A percentile compares a stretch with the other conserved stretches of the same genome.
Evolutionary conservation across 2,888 invertebrate genomes (phyloP).

Genomic region (Ashinkailepas kermadecensis): DNA sequence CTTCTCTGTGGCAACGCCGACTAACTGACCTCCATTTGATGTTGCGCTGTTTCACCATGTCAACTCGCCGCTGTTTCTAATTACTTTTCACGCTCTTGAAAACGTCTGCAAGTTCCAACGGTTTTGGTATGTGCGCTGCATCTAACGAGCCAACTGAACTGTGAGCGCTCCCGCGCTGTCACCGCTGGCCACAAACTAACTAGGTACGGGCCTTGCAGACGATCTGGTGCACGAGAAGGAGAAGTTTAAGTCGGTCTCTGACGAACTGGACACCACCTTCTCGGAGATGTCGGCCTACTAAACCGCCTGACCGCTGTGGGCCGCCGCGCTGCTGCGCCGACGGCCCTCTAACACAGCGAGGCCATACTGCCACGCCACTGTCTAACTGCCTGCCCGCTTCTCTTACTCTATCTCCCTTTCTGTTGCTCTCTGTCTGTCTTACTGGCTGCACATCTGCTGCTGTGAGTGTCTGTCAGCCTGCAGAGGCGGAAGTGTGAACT

Average conservation of each 20-base stretch:
- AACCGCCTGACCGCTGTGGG: constrained; percentile 40
- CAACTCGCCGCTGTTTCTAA: too few species aligned
- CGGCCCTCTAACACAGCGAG: too few species aligned
- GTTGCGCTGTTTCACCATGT: too few species aligned
- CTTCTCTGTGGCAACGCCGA: too few species aligned
- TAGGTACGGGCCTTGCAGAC: constrained; percentile 52
- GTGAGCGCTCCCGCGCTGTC: not conserved
- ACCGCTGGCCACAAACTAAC: not conserved
- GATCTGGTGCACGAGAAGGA: constrained; percentile 74
- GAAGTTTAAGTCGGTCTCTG: constrained; percentile 93
- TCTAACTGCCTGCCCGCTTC: not conserved
- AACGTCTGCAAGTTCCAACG: too few species aligned
- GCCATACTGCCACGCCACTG: not conserved
- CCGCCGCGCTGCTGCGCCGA: not conserved
- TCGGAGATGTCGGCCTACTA: constrained; percentile 95
- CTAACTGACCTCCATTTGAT: too few species aligned
- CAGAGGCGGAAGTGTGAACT: not conserved
- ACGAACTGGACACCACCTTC: constrained; percentile 94
- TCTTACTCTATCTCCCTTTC: not conserved
- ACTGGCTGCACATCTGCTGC: constrained; percentile 24
- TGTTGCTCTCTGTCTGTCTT: constrained; percentile 25
- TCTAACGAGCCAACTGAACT: too few species aligned
- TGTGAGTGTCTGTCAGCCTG: not conserved
- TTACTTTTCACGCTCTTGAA: too few species aligned
- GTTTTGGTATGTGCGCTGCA: too few species aligned